phyloP scores from a whole-genome alignment of 2,888 invertebrate species.

The Allolobophora icterica region DNA sequence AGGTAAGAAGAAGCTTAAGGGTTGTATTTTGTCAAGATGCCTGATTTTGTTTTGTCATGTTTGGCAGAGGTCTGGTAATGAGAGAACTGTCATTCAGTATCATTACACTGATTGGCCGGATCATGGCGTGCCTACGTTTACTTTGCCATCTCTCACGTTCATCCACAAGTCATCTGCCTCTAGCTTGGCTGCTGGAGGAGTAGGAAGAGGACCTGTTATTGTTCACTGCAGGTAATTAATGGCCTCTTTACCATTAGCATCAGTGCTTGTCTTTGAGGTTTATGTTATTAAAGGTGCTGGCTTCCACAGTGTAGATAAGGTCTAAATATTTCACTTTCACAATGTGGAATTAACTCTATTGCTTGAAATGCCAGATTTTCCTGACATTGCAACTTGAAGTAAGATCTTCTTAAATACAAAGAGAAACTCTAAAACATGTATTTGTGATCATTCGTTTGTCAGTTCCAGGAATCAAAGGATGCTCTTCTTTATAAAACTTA shows the following conservation, averaged over 20 bases:
- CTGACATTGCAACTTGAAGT: background rate
- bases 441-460: background rate
- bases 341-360: background rate
- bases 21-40: background rate
- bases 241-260: background rate
- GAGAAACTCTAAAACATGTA: background rate
- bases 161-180: constrained; percentile 81
- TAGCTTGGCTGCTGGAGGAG: constrained; percentile 76
- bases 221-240: constrained; percentile 78
- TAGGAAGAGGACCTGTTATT: constrained; percentile 81
- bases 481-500: background rate
- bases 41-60: background rate
- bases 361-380: background rate
- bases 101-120: constrained; percentile 99
- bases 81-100: constrained; percentile 91
- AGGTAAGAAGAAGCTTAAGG: background rate
- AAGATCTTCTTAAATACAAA: background rate
- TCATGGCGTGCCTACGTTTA: constrained; percentile 96
- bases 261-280: background rate
- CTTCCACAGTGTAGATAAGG: background rate
- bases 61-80: constrained; percentile 29
- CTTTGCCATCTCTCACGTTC: constrained; percentile 96
- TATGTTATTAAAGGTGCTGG: background rate
- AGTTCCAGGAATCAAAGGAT: background rate
- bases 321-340: background rate